Evolutionary conservation across 92 coral and sea anemone genomes (phyloP), one percentile per base, ranked within the genome.

Genomic region (Micromussa lordhowensis): DNA sequence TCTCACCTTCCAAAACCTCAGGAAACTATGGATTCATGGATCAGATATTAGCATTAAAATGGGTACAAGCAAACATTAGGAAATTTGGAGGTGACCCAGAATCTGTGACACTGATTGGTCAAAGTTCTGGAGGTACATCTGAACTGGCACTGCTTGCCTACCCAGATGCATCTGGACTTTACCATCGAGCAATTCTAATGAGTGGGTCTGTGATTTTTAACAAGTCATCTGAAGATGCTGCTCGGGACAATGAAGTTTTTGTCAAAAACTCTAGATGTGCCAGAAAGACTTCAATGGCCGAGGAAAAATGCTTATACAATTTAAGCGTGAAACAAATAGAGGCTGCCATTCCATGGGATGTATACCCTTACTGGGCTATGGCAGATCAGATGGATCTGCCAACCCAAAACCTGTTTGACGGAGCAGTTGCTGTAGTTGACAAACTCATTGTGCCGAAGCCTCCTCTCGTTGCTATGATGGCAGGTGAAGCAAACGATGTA

Each of bases 11-110:
- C 34, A 63, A 69, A 21, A 92, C 94, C 24, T 90, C 95, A 30
- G 97, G 97, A 2, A 94, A 94, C 73, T 94, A 94, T 77, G 97
- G 97, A 15, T 92, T 94, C 61, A 90, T 94, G 97, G 97, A 94
- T 79, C 97, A 94, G 87, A 90, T 94, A 30, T 68, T 88, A 44
- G 97, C 94, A 11, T 87, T 94, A 38, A 72, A 85, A 17, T 94
- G 97, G 97, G 84, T 88, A 28, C 74, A 84, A 19, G 84, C 64
- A 24, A 94, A 94, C 58, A 90, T 94, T 28, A 92, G 28, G 61
- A 90, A 90, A 77, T 94, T 94, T 86, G 95, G 95, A 31, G 97
- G 97, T 31, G 92, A 94, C 28, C 91, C 92, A 9, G 69, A 34
- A 61, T 87, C 87, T 49, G 97, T 92, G 40, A 94, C 95, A 22